phyloP scores from a whole-genome alignment of 2,797 vertebrate species.

The Anguilla pacifica region DNA sequence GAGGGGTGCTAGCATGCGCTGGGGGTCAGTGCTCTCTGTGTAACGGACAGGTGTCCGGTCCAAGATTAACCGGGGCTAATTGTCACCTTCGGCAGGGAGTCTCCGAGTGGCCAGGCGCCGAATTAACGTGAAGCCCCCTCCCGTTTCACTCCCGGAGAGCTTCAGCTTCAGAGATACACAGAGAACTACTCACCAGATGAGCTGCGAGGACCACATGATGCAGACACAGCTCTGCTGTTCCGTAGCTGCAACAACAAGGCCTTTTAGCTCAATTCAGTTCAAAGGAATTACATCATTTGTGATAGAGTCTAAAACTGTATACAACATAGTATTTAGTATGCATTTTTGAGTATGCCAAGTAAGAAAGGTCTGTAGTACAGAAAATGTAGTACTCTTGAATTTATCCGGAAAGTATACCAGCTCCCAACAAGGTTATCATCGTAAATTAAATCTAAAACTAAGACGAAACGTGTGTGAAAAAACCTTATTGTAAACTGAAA shows the following conservation, averaged over 20 bases:
- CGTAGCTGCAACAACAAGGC: slow-evolving; percentile 75
- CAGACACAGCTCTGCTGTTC: slow-evolving; percentile 89
- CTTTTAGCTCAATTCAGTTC: slow-evolving; percentile 2
- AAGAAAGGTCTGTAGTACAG: not conserved
- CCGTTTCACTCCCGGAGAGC: slow-evolving; percentile 37
- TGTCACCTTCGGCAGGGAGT: slow-evolving; percentile 57
- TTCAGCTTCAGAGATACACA: slow-evolving; percentile 40
- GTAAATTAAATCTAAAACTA: too few relatives aligned
- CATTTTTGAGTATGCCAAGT: not conserved
- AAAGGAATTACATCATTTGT: not conserved
- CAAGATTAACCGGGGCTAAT: slow-evolving; percentile 52
- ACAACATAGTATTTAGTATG: not conserved
- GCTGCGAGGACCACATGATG: slow-evolving; percentile 84
- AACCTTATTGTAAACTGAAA: too few relatives aligned
- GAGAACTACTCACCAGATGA: slow-evolving; percentile 80
- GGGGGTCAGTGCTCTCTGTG: slow-evolving; percentile 1
- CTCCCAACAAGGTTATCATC: not conserved
- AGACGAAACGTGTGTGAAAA: too few relatives aligned
- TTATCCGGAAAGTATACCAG: not conserved
- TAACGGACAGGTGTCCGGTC: slow-evolving; percentile 47
- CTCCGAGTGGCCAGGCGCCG: slow-evolving; percentile 34
- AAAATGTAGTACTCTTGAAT: not conserved
- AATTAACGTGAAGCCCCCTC: slow-evolving; percentile 20
- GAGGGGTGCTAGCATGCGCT: not conserved
- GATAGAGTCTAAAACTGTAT: not conserved